These are phyloP conservation scores for Drosophila borealis DNA, from an alignment of 2,888 invertebrate genomes.

Conservation along the genomic window DNA sequence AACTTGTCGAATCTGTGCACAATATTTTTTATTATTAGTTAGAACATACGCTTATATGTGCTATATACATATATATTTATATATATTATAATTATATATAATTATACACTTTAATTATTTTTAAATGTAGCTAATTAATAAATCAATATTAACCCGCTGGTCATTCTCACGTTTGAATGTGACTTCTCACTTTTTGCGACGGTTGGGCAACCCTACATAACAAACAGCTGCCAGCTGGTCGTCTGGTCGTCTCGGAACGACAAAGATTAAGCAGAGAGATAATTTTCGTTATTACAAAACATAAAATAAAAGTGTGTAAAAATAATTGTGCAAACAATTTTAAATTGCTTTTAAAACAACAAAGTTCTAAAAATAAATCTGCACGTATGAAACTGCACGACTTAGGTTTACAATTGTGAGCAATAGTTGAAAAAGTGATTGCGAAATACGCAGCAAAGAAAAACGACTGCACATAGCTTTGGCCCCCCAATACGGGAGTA, in stretches of 20 bases:
- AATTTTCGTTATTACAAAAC: conserved; percentile 68
- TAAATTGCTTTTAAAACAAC: conserved; percentile 3
- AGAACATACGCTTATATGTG: conserved; percentile 57
- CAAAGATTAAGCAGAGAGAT: conserved; percentile 52
- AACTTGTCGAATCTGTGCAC: conserved; percentile 72
- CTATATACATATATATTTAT: conserved; percentile 47
- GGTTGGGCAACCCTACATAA: conserved; percentile 60
- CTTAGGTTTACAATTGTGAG: conserved; percentile 22
- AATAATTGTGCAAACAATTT: conserved; percentile 26
- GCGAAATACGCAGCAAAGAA: conserved; percentile 61
- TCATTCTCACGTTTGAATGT: conserved; percentile 36
- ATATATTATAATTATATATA: conserved; percentile 5
- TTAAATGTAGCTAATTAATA: conserved; percentile 71
- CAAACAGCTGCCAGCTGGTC: conserved; percentile 69
- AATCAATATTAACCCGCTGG: conserved; percentile 70
- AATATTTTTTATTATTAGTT: conserved; percentile 50
- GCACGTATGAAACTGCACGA: neutral
- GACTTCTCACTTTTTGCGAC: conserved; percentile 22
- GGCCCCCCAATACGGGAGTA: conserved; percentile 26
- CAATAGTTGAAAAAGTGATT: conserved; percentile 57
- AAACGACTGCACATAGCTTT: conserved; percentile 45
- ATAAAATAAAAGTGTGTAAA: conserved; percentile 33
- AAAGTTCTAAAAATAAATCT: neutral
- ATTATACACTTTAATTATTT: conserved; percentile 52
- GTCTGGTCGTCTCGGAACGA: conserved; percentile 65